Evolutionary conservation across 2,797 vertebrate genomes (phyloP), one percentile per base, ranked within the genome.

Genomic region (Ctenopoma multispine): DNA sequence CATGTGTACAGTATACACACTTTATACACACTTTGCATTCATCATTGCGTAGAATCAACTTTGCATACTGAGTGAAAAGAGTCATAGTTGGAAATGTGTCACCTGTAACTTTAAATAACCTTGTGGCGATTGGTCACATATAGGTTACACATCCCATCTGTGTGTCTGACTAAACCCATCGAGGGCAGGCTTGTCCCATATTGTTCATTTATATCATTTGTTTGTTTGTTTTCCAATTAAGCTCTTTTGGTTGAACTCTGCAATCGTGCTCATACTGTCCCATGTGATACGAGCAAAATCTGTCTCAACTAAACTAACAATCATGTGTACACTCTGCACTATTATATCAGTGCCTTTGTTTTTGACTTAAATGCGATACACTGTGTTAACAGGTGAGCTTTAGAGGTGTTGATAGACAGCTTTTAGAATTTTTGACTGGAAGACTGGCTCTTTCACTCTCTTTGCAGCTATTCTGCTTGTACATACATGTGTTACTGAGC

Each of bases 121-220:
- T 41, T 70, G 61, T 24, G 38, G 23, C 34, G 27, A 54, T 49
- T 3, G 13, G 34, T 40, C 15, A 55, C 20, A 51, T 55, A 31
- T 53, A 54, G 57, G 27, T 63, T 54, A 58, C 11, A 38, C 4
- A 1, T 54, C 0, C 29, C 44, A 20, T 74, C 7, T 50, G 63
- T 47, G 59, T 47, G 11, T 63, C 17, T 53, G 9, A 54, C 1
- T 56, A 6, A 31, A 21, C 4, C 6, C 24, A 11, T 56, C 47
- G 6, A 68, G n/a, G 14, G 1, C 51, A 50, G 18, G 17, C 15
- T 18, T 46, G 51, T 29, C 29, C 15, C 21, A 49, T 67, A n/a
- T 53, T 41, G 14, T 50, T 36, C 2, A 34, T 51, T 69, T 40
- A 18, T 4, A 56, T n/a, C 31, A 9, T 31, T 31, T 7, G 29